phyloP scores from a whole-genome alignment of 2,113 vertebrate species.

The Gavialis gangeticus region DNA sequence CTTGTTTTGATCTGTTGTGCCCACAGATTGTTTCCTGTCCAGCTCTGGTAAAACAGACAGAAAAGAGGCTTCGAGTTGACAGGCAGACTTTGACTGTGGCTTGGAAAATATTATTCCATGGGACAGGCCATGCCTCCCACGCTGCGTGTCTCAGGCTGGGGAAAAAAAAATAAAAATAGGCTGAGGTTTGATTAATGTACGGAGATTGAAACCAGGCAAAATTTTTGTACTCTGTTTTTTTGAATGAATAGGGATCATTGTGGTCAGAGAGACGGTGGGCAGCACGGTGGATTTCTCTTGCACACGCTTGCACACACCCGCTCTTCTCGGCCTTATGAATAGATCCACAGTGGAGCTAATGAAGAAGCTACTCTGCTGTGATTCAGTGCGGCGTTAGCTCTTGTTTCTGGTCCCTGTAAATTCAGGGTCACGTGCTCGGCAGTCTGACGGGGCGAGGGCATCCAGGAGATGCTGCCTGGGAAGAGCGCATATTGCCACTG shows the following conservation, averaged over 20 bases:
- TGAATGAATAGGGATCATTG: slow-evolving; percentile 62
- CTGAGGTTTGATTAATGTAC: slow-evolving; percentile 33
- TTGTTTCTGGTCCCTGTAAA: background rate
- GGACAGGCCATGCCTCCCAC: slow-evolving; percentile 65
- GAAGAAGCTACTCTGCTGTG: rapidly evolving
- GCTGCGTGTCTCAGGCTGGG: slow-evolving; percentile 37
- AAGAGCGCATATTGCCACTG: background rate
- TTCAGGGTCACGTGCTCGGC: background rate
- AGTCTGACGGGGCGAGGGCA: background rate
- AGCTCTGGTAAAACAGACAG: slow-evolving; percentile 44
- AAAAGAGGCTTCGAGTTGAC: slow-evolving; percentile 37
- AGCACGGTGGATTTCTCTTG: background rate
- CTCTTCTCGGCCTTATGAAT: background rate
- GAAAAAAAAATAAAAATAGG: background rate
- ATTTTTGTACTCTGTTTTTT: slow-evolving; percentile 21
- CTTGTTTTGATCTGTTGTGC: slow-evolving; percentile 30
- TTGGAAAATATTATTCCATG: slow-evolving; percentile 70
- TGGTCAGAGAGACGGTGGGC: slow-evolving; percentile 24
- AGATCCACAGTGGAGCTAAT: background rate
- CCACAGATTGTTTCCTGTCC: slow-evolving; percentile 68
- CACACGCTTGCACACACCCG: rapidly evolving
- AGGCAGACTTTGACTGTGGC: slow-evolving; percentile 47
- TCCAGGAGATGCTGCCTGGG: background rate
- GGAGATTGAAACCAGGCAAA: slow-evolving; percentile 62
- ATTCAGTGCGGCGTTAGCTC: background rate